Base-by-base conservation (phyloP, 2,113 vertebrate species). In the Octodon degus region DNA sequence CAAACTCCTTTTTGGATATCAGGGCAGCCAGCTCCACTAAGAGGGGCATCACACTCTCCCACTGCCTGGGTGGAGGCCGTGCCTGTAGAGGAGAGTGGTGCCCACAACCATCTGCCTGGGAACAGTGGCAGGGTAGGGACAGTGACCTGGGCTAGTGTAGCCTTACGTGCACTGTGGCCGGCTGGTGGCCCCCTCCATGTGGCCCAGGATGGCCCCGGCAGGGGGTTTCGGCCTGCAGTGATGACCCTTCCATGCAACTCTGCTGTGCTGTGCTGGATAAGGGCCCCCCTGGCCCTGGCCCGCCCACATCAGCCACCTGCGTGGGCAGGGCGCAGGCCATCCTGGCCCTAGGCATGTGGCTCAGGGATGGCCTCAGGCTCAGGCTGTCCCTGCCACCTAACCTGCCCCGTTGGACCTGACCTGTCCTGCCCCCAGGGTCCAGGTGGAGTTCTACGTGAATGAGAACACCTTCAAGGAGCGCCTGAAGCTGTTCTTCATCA, bases 381-480 rank as follows among this genome's bases (percentile, higher is more conserved):
- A 13, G 53, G 43, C 30, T 4, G 43, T 7, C 16, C 43, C 7
- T 10, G 37, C 62, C 25, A 9, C 16, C n/a, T 50, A 30, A 40
- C 27, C 13, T 24, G 5, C 62, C 65, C 4, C 24, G 30, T 17
- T 47, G 80, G 68, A 11, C 40, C 67, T 37, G 16, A 30, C 0
- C 27, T n/a, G 76, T 55, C 43, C 92, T 96, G 90, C 79, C 97
- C 93, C 94, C 96, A 99, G 99, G 99, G 99, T 99, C 63, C 99
- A 99, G 98, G 99, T 99, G 67, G 99, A 99, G 98, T 99, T 99
- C 98, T 99, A 99, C 6, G 99, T 99, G 85, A 99, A 99, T 1
- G 99, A 99, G 96, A 99, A 99, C 98, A 99, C 99, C 94, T 99
- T 99, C 98, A 99, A 99, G 98, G 99, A 99, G 98, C 98, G 99